Evolutionary conservation across 2,888 invertebrate species (phyloP), one percentile per base, ranked within the genome.

Genomic region (Pharmacophagus antenor): DNA sequence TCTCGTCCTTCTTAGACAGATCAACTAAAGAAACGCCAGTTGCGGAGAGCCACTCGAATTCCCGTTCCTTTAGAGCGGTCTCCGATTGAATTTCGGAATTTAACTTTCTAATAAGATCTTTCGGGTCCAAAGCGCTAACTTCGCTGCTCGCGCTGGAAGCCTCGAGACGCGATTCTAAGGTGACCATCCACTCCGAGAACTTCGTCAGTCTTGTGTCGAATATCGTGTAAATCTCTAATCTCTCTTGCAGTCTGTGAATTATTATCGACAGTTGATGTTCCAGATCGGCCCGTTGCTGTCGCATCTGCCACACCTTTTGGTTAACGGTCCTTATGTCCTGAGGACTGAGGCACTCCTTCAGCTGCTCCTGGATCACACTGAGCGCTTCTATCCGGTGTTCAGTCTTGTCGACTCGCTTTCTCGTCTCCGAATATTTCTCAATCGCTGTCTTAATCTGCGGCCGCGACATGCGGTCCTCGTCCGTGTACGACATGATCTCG

Each of bases 271-370:
- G 84, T 74, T 96, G 95, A 70, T 96, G 95, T 70, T 96, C 95
- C 2, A 97, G 81, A 68, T 97, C 97, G 0, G 94, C 94, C 67
- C 96, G 94, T 70, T 95, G 95, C 74, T 97, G 96, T 81, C 93
- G 92, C 56, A 97, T 80, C 62, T 96, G 92, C 93, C 96, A 95
- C 64, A 95, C 92, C 66, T 93, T 93, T 76, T 97, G 97, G 67
- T 94, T 94, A 51, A 97, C 93, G 15, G 94, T 90, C 76, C 96
- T 95, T 82, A 96, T 94, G 73, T 97, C 97, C 50, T 94, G 93
- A 0, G 96, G 96, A 77, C 95, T 96, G 5, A 97, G 91, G 70
- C 95, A 95, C 76, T 97, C 96, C 71, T 96, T 95, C 2, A 97
- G 86, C 79, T 96, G 95, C 77, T 97, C 96, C 69, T 96, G 95